Evolutionary conservation across 2,113 vertebrate genomes (phyloP).

Genomic region (Nerophis lumbriciformis): DNA sequence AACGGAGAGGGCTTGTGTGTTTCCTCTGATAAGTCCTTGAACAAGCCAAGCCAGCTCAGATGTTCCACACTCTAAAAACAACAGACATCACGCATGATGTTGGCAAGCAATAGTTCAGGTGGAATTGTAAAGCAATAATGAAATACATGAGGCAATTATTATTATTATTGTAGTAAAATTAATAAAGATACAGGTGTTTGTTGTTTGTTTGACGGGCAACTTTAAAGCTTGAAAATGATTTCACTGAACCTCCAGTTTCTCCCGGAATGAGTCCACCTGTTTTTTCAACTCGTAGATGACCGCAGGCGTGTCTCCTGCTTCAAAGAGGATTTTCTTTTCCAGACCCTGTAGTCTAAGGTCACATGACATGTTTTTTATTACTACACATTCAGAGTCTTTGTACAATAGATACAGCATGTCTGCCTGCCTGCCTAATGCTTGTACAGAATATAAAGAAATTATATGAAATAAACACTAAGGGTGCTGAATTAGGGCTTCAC

Average conservation of each 20-base stretch:
- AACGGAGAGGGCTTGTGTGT: slow-evolving; percentile 72
- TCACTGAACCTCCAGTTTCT: slow-evolving; percentile 71
- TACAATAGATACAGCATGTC: neutral
- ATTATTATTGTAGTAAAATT: no score
- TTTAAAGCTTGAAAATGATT: neutral
- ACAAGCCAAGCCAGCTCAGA: slow-evolving; percentile 76
- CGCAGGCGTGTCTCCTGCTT: slow-evolving; percentile 64
- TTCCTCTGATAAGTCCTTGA: slow-evolving; percentile 71
- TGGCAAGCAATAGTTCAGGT: neutral
- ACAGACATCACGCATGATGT: no score
- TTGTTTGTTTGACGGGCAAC: neutral
- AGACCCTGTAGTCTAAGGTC: slow-evolving; percentile 66
- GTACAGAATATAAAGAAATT: no score
- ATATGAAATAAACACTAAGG: no score
- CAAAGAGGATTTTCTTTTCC: slow-evolving; percentile 70
- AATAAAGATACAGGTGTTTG: neutral
- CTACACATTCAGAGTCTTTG: neutral
- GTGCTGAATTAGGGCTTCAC: no score
- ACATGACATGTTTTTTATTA: neutral
- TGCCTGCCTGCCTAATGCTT: no score
- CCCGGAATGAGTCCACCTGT: slow-evolving; percentile 73
- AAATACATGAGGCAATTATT: no score
- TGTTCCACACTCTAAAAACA: slow-evolving; percentile 70
- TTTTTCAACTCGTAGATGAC: slow-evolving; percentile 73
- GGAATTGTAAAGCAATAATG: neutral